Evolutionary conservation across 2,113 vertebrate genomes (phyloP), one percentile per base, ranked within the genome.

Genomic region (Labrus mixtus): DNA sequence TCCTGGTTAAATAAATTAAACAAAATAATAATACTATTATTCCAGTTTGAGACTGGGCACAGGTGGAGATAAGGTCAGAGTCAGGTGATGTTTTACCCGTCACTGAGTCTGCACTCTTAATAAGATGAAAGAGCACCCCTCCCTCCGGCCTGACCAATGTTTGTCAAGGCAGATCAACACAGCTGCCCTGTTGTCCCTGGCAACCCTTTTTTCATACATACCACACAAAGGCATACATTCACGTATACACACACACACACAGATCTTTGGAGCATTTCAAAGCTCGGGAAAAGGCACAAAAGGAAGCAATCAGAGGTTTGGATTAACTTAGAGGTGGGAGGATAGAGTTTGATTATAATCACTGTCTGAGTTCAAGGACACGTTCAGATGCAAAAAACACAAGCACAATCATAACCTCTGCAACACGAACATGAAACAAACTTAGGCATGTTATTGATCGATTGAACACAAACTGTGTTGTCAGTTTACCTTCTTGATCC

Each of bases 81-180:
- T 59, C 37, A 66, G 56, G 22, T 68, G 59, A 73, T 76, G 82
- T 65, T 80, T 81, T 68, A 39, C 39, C 19, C 29, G 41, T 68
- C 23, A 74, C 17, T 20, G 37, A 67, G 66, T 73, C 68, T 60
- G 70, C 41, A 46, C 56, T 63, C 8, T 20, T 68, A 81, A 83
- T 76, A 66, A 62, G 61, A 81, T 85, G 73, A 84, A 61, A 76
- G 48, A 68, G 73, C 67, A 33, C 51, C 65, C 65, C 78, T 70
- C 85, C 78, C 76, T 83, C 62, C 17, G 72, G 76, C 74, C 69
- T 29, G 4, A 79, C 71, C 37, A 56, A 73, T 73, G 70, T 91
- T 85, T 89, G 85, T 90, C 80, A 81, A 82, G 73, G 71, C 68
- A 76, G 74, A 88, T 91, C 78, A 82, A 84, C 79, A 89, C 80